Evolutionary conservation across 1,140 invertebrate species (phyloP).

Genomic region (Rhagoletis pomonella): DNA sequence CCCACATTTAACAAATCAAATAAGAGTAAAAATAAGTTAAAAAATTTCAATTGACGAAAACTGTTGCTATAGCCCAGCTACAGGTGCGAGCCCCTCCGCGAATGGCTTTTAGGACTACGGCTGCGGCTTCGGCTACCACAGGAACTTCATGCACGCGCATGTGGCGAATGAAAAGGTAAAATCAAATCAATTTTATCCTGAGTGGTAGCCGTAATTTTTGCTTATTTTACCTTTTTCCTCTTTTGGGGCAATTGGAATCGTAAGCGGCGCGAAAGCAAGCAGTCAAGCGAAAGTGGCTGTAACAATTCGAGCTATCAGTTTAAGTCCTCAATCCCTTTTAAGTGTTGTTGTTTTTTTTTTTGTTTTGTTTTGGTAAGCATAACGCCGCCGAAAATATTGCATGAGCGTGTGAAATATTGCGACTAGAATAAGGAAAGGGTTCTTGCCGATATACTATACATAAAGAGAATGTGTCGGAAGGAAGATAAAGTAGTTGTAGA

Average conservation of each 20-base stretch:
- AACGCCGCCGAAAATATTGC: no score
- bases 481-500: no score
- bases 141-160: no score
- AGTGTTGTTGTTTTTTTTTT: not conserved
- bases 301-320: constrained; percentile 22
- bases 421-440: no score
- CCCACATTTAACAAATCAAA: not conserved
- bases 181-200: constrained; percentile 42
- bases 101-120: not conserved
- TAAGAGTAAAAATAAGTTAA: not conserved
- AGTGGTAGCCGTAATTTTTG: not conserved
- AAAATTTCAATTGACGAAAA: not conserved
- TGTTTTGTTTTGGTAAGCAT: no score
- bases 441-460: no score
- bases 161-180: constrained; percentile 14
- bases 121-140: not conserved
- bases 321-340: constrained; percentile 10
- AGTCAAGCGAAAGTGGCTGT: not conserved
- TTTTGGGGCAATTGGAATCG: not conserved
- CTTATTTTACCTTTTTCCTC: not conserved
- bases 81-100: constrained; percentile 2
- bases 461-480: no score
- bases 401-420: no score
- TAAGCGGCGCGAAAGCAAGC: not conserved
- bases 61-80: not conserved